A percentile compares a stretch with the other conserved stretches of the same genome.
Conservation (phyloP, 2,113 vertebrate species). For the Oncorhynchus keta region DNA sequence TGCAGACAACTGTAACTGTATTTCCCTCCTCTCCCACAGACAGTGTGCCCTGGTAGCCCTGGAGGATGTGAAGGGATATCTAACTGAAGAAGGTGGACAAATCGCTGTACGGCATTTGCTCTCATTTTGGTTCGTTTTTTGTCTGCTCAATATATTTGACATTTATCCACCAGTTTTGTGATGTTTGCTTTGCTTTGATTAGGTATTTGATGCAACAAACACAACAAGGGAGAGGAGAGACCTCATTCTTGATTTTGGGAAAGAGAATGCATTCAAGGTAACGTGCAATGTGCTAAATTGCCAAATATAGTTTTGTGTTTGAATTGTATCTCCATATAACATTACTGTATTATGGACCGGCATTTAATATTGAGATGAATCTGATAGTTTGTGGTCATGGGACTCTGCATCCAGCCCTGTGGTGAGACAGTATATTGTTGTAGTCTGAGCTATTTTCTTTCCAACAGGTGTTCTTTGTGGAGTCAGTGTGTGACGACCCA, state of each 20-base stretch:
- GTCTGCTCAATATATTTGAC: too few species aligned
- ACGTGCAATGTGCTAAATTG: too few species aligned
- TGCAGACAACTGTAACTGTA: slow-evolving; percentile 8
- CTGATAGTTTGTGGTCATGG: not conserved
- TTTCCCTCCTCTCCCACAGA: slow-evolving; percentile 64
- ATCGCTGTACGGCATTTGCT: slow-evolving; percentile 83
- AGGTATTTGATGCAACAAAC: slow-evolving; percentile 99
- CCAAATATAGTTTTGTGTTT: too few species aligned
- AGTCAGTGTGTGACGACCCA: slow-evolving; percentile 95
- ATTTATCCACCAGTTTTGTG: not conserved
- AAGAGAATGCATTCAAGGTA: slow-evolving; percentile 92
- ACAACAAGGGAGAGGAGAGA: slow-evolving; percentile 94
- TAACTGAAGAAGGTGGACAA: slow-evolving; percentile 86
- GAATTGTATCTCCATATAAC: not conserved
- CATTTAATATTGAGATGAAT: not conserved
- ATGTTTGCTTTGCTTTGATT: slow-evolving; percentile 4
- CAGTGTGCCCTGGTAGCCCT: slow-evolving; percentile 91
- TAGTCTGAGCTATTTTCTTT: slow-evolving; percentile 2
- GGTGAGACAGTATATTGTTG: not conserved
- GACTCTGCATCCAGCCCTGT: not conserved
- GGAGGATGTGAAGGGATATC: slow-evolving; percentile 87
- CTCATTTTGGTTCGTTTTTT: not conserved
- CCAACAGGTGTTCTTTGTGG: slow-evolving; percentile 93
- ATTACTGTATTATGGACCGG: not conserved
- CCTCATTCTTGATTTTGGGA: slow-evolving; percentile 87